Base-by-base conservation (phyloP, 2,888 invertebrate species). In the Stictocephala bisonia region DNA sequence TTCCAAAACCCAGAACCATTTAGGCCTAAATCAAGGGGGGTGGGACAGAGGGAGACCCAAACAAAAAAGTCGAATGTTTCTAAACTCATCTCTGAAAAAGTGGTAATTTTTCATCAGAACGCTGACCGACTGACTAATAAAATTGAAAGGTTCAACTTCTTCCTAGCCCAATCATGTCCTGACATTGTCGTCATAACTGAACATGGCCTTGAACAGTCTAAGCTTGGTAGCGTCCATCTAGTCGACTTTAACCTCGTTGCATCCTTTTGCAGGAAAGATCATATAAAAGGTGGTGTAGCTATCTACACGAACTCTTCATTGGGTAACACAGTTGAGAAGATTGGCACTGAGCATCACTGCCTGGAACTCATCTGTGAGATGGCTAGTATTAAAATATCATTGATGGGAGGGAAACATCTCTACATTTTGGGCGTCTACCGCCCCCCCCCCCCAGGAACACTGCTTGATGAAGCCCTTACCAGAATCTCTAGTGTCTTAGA, bases 181-280 rank as follows among this genome's bases (percentile, higher is more conserved):
- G 53, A 53, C 26, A 53, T 53, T 53, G 22, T 53, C 1, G 53
- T 53, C 26, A 53, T 24, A 53, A 53, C 53, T 3, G 53, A 53
- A n/a, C 53, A 53, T 26, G 26, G 26, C 6, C 53, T 53, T 15
- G 13, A 53, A 11, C 26, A 53, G n/a, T 53, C 53, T 11, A 3
- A 22, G 26, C 22, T 53, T 15, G n/a, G 11, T 3, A 53, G 9
- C 18, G 13, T 27, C 2, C 53, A 26, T 18, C 15, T 53, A 2
- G 26, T 24, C 6, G 26, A 24, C 22, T 53, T 26, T 26, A 24
- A n/a, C n/a, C 53, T 53, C 26, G 18, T 53, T 24, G 24, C 53
- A 26, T 3, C 53, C 9, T 53, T 26, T 26, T 53, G 53, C 53
- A 53, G 53, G 26, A n/a, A 53, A 26, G 11, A 26, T 4, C 53